Conservation (phyloP, 2,113 vertebrate species). For the Raphicerus campestris region DNA sequence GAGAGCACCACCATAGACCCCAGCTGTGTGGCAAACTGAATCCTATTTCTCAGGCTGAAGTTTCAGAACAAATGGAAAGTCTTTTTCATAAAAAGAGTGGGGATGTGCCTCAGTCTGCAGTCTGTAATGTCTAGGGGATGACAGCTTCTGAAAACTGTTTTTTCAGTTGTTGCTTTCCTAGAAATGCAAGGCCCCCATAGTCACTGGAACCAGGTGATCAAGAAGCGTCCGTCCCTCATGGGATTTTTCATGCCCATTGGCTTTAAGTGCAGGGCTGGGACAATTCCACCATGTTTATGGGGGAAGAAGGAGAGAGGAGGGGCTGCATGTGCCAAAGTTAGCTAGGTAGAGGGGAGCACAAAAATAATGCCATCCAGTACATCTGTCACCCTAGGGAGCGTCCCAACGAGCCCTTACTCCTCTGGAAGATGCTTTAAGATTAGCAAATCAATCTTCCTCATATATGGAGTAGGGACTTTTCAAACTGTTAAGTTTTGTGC, state of each 20-base stretch:
- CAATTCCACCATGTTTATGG: fast-evolving
- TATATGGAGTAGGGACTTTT: not conserved
- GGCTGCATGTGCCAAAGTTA: not conserved
- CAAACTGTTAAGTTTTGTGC: not conserved
- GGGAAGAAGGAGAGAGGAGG: not conserved
- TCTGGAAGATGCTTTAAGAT: not conserved
- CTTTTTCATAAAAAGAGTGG: not conserved
- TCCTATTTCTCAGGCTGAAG: not conserved
- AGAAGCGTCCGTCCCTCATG: not conserved
- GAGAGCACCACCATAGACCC: not conserved
- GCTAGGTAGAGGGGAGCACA: not conserved
- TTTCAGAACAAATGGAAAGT: not conserved
- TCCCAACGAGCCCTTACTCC: fast-evolving
- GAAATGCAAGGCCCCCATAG: not conserved
- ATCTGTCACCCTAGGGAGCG: not conserved
- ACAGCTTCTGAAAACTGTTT: not conserved
- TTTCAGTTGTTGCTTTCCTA: not conserved
- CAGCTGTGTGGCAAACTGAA: not conserved
- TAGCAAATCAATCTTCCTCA: not conserved
- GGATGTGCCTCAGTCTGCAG: not conserved
- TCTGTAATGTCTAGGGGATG: not conserved
- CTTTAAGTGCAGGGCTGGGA: not conserved
- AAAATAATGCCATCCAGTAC: not conserved
- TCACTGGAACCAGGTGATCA: not conserved
- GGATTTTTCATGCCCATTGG: not conserved